Percentiles rank a stretch among this genome's conserved stretches.
phyloP scores from a whole-genome alignment of 2,888 invertebrate species.

The Orchesella flavescens region DNA sequence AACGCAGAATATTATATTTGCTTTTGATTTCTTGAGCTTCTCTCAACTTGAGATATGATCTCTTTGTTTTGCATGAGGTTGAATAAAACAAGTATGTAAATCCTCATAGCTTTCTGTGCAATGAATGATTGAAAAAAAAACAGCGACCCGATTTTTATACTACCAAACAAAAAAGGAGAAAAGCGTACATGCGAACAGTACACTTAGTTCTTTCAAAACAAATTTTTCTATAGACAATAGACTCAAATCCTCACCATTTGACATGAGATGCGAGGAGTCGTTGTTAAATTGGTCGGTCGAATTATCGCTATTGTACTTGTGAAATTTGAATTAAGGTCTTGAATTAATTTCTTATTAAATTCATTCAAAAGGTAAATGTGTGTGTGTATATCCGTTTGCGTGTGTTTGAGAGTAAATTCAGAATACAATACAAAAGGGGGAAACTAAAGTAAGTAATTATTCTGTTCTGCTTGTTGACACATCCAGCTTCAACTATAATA shows the following conservation, averaged over 20 bases:
- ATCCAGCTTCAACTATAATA: constrained; percentile 49
- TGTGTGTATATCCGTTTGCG: constrained; percentile 30
- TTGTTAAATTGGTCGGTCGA: neutral
- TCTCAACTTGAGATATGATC: constrained; percentile 49
- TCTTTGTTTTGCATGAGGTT: constrained; percentile 36
- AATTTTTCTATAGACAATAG: too few relatives aligned
- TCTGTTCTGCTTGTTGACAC: constrained; percentile 54
- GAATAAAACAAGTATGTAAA: constrained; percentile 21
- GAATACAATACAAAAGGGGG: neutral
- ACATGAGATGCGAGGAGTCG: too few relatives aligned
- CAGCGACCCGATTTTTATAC: neutral
- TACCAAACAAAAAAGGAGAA: too few relatives aligned
- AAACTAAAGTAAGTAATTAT: constrained; percentile 54
- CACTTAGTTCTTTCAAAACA: too few relatives aligned
- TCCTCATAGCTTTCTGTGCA: neutral
- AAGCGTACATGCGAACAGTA: constrained; percentile 8
- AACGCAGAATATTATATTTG: too few relatives aligned
- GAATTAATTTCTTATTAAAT: constrained; percentile 39
- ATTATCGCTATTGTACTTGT: too few relatives aligned
- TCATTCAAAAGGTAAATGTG: constrained; percentile 5
- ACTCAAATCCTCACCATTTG: neutral
- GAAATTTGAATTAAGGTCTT: constrained; percentile 3
- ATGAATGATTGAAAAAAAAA: constrained; percentile 17
- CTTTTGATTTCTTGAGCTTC: too few relatives aligned
- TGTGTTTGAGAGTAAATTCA: constrained; percentile 17